Conservation (phyloP, 2,797 vertebrate species). For the Spinus pinus region DNA sequence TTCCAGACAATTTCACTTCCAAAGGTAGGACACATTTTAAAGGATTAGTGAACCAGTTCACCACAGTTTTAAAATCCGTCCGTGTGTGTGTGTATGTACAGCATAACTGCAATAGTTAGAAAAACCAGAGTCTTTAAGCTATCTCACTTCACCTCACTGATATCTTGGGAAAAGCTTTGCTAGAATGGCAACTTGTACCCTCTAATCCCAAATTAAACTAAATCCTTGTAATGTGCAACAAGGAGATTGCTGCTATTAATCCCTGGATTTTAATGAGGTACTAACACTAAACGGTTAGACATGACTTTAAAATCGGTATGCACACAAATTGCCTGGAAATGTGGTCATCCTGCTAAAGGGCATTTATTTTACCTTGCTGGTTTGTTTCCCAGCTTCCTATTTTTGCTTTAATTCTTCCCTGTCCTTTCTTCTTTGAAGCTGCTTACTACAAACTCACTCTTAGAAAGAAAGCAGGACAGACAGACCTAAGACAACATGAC, state of each 20-base stretch:
- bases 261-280: slow-evolving; percentile 1
- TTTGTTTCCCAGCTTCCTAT: background rate
- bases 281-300: background rate
- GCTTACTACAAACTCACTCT: background rate
- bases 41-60: background rate
- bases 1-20: background rate
- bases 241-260: background rate
- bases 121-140: background rate
- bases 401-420: background rate
- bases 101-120: background rate
- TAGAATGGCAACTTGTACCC: background rate
- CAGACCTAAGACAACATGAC: background rate
- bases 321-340: background rate
- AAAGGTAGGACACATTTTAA: background rate
- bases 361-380: background rate
- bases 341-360: background rate
- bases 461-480: background rate
- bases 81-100: background rate
- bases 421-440: background rate
- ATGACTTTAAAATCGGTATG: background rate
- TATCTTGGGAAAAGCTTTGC: background rate
- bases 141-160: background rate
- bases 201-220: slow-evolving; percentile 7
- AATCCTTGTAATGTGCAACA: background rate
- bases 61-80: background rate